Evolutionary conservation across 2,888 invertebrate genomes (phyloP), one percentile per base, ranked within the genome.

Genomic region (Chelonus formosanus): DNA sequence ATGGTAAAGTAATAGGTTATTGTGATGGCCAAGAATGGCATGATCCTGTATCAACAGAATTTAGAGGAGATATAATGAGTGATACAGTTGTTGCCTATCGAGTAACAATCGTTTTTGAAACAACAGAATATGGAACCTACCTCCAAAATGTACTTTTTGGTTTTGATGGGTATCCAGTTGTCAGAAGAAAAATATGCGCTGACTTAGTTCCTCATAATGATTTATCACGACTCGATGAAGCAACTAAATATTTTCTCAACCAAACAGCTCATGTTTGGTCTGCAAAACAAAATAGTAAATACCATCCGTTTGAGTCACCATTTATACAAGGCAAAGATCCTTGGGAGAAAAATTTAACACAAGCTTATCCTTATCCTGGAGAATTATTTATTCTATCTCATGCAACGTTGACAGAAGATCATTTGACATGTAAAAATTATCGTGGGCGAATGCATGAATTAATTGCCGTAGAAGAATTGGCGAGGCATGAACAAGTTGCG

Each of bases 91-190:
- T 61, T 3, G 57, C 56, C 4, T 67, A 71, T 10, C 71, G 62
- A 34, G 59, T 70, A 31, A 73, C 72, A 8, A 57, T 71, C 31
- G 56, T 47, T 4, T 74, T 70, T 62, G 67, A 56, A 5, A 68
- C 73, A 0, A 47, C 57, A 3, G 59, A 59, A 65, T 93, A 90
- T 78, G 93, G 91, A 34, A 92, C 92, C 3, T 94, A 93, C 81
- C 87, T 91, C 3, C 93, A 94, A 81, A 89, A 91, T 1, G 86
- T 94, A 3, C 89, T 93, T 3, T 92, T 93, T 81, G 92, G 92
- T 81, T 90, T 92, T 76, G 91, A 91, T 1, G 80, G 83, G 67
- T 88, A 90, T 76, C 90, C 90, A 0, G 85, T 89, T 32, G 78
- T 91, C 3, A 88, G 90, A 5, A 88, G 89, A 70, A 89, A 90